These are phyloP conservation scores for Malurus melanocephalus DNA, from an alignment of 2,113 vertebrate genomes.

Conservation along the genomic window DNA sequence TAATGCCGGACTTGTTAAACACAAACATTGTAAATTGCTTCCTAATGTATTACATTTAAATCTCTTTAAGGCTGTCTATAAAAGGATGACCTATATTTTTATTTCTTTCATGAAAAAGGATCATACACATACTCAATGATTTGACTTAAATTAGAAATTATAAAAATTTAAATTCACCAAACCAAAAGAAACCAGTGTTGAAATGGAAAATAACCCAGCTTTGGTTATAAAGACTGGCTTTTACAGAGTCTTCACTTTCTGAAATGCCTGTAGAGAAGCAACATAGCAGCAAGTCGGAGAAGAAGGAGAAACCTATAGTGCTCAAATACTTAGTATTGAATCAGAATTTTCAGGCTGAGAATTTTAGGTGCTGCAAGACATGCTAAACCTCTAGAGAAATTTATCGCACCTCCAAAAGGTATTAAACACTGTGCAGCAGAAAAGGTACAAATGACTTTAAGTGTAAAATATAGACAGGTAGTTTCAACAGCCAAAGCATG, in stretches of 20 bases:
- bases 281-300: not conserved
- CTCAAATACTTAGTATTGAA: not conserved
- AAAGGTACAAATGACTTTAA: not conserved
- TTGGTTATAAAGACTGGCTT: not conserved
- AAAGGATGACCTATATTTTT: not conserved
- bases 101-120: not conserved
- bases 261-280: not conserved
- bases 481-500: not conserved
- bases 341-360: not conserved
- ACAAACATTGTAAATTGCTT: not conserved
- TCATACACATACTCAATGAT: not conserved
- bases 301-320: not conserved
- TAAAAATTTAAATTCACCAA: not conserved
- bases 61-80: not conserved
- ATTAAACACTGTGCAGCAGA: not conserved
- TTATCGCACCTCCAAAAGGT: not conserved
- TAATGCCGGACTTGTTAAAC: not conserved
- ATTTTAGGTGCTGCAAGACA: not conserved
- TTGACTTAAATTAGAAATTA: not conserved
- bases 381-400: not conserved
- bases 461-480: not conserved
- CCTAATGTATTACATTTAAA: not conserved
- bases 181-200: not conserved
- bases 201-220: not conserved
- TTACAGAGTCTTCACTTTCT: not conserved